phyloP scores from a whole-genome alignment of 2,797 vertebrate species.

The Pyrocephalus nanus region DNA sequence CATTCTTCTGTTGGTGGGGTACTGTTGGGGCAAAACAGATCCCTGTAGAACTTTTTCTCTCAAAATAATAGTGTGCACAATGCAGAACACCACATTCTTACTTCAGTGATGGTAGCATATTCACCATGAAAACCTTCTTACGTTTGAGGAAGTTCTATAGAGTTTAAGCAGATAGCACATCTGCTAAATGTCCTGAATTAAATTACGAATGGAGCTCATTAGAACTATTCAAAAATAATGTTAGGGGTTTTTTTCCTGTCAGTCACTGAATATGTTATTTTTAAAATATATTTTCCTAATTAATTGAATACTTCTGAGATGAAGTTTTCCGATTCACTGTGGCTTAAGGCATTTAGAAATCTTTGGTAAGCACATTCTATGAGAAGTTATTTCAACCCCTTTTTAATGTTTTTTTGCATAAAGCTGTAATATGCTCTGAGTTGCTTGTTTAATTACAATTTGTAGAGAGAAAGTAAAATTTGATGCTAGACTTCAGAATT shows the following conservation, averaged over 20 bases:
- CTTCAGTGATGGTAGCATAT: neutral
- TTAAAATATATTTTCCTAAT: neutral
- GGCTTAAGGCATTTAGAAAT: neutral
- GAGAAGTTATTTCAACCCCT: neutral
- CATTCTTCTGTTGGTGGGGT: neutral
- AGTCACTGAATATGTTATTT: neutral
- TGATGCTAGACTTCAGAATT: constrained; percentile 9
- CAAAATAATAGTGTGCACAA: neutral
- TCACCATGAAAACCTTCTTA: neutral
- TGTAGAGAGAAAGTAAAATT: constrained; percentile 7
- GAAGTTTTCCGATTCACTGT: neutral
- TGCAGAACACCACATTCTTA: neutral
- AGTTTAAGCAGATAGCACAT: neutral
- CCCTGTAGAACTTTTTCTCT: neutral
- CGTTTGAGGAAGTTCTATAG: neutral
- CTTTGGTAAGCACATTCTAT: neutral
- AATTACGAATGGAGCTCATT: neutral
- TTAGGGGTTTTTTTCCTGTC: neutral
- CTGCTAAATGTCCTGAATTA: neutral
- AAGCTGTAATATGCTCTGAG: neutral
- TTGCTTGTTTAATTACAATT: constrained; percentile 47
- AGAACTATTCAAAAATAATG: neutral
- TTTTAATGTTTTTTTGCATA: neutral
- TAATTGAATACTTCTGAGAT: neutral
- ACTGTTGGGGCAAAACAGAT: neutral